Base-by-base conservation (phyloP, 2,113 vertebrate species). In the Corynorhinus townsendii region DNA sequence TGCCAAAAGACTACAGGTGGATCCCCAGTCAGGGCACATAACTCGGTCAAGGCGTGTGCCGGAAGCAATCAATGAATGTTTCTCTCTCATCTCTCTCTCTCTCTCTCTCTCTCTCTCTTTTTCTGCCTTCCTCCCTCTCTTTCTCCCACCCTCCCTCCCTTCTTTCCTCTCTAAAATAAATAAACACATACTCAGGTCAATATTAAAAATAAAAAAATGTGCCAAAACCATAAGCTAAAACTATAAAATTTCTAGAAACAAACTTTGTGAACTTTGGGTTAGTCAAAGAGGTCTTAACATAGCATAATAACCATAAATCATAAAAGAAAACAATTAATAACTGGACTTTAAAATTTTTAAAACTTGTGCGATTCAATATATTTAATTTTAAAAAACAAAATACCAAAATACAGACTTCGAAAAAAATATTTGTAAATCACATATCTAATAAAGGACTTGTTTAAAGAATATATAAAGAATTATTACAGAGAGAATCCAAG, bases 281-380 rank as follows among this genome's bases (percentile, higher is more conserved):
- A 84, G 15, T 72, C 45, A 83, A 79, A 93, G 15, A 87, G 35
- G 28, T 87, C 28, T 91, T 64, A 56, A 89, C 77, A 75, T 45
- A 33, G 72, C n/a, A 92, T 28, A 38, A 69, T 66, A 12, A 77
- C 35, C 56, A 77, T 33, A 69, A 81, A 66, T 45, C 11, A 16
- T 73, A 76, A 62, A 92, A 86, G 28, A 86, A 75, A 90, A 87
- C 17, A 94, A 59, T 11, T 47, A 71, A 56, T 66, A 94, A 19
- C 3, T 33, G 24, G 0, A 84, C 22, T 40, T 89, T 92, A 86
- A 86, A 73, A 93, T 22, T 49, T 71, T 54, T n/a, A 7, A 35
- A 72, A 59, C 4, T 22, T 69, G 9, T 33, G 15, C 92, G 11
- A 35, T 92, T 71, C 47, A 43, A 92, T 95, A 64, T 19, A 87